phyloP scores from a whole-genome alignment of 2,888 invertebrate genomes.

The Lycocerus yunnanus region DNA sequence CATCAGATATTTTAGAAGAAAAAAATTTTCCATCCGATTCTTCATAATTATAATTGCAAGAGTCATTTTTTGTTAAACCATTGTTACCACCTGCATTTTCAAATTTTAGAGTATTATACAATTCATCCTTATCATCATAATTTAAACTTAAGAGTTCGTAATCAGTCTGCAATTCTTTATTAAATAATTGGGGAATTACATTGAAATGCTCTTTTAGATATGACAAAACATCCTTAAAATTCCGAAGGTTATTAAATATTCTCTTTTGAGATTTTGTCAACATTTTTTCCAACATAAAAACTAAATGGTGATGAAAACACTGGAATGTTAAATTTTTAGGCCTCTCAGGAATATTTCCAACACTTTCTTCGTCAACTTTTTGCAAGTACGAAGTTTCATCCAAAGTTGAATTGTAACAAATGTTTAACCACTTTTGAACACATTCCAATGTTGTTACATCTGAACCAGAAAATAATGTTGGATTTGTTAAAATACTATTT shows the following conservation, averaged over 20 bases:
- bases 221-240: slow-evolving; percentile 69
- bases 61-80: slow-evolving; percentile 3
- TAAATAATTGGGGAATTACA: slow-evolving; percentile 53
- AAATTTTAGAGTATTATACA: slow-evolving; percentile 42
- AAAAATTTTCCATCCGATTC: slow-evolving; percentile 48
- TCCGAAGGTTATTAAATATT: slow-evolving; percentile 77
- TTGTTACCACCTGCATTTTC: background rate
- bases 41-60: slow-evolving; percentile 35
- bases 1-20: slow-evolving; percentile 36
- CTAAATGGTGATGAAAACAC: slow-evolving; percentile 93
- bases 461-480: slow-evolving; percentile 81
- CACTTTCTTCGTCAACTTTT: background rate
- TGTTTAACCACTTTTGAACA: slow-evolving; percentile 80
- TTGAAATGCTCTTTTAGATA: slow-evolving; percentile 68
- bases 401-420: slow-evolving; percentile 62
- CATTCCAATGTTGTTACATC: slow-evolving; percentile 74
- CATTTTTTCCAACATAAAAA: slow-evolving; percentile 90
- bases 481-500: slow-evolving; percentile 87
- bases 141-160: slow-evolving; percentile 37
- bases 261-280: slow-evolving; percentile 73
- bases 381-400: slow-evolving; percentile 32
- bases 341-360: slow-evolving; percentile 53
- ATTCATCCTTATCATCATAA: slow-evolving; percentile 39
- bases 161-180: slow-evolving; percentile 40
- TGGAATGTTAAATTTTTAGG: slow-evolving; percentile 73